Base-by-base conservation (phyloP, 2,113 vertebrate species). In the Sander lucioperca region DNA sequence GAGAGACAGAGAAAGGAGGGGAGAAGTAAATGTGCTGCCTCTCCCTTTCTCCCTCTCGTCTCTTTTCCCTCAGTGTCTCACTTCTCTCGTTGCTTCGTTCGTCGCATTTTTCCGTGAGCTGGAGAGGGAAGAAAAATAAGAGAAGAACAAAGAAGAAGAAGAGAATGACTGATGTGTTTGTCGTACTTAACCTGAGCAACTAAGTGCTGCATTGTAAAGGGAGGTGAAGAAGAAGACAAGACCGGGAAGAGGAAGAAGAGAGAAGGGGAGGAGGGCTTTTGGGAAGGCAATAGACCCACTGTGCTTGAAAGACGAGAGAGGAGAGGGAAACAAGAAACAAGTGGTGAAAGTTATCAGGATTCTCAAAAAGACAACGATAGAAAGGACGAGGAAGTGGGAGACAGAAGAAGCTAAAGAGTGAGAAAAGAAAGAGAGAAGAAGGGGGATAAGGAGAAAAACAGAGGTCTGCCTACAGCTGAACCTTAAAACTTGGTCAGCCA, bases 31-130 rank as follows among this genome's bases (percentile, higher is more conserved):
- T 73, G 72, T 67, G 77, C 79, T 74, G 88, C 82, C 84, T 90
- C 89, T 89, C 83, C 78, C 85, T 68, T 69, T 66, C 77, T 74
- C 77, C 85, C 62, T 65, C 84, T 65, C 73, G 53, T 74, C 51
- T 57, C 53, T 61, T 65, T 69, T 79, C 77, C 82, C 82, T 73
- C 76, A 36, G 71, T 56, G 59, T 83, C 76, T 88, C 83, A 66
- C 84, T 79, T 57, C 87, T 80, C 43, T 56, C 43, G 9, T 57
- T 1, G 70, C 79, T 53, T 59, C 53, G 25, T 63, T 79, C 85
- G 33, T 25, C 15, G 56, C 82, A 87, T 82, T 68, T 72, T 43
- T 66, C 66, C 0, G 4, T 33, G 39, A 82, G 82, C 86, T 50
- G 63, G 66, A 57, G 43, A 36, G 33, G 53, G 23, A 74, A 13